phyloP scores from a whole-genome alignment of 2,113 vertebrate species.

The Ploceus nigricollis region DNA sequence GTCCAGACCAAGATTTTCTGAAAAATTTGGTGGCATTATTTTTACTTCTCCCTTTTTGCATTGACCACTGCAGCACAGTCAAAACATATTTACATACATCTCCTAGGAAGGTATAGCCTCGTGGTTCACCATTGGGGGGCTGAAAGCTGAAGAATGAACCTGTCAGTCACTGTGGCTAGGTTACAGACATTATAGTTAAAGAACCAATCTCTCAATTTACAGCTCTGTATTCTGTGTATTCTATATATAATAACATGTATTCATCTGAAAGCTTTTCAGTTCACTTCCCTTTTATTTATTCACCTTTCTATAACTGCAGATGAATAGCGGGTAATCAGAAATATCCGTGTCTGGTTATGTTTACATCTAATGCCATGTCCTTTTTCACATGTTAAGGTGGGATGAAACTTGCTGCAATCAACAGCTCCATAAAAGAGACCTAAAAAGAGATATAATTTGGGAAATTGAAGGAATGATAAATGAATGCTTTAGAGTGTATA shows the following conservation, averaged over 20 bases:
- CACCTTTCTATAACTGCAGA: neutral
- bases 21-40: neutral
- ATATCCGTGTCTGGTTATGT: neutral
- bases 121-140: neutral
- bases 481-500: neutral
- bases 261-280: neutral
- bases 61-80: neutral
- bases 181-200: rapidly evolving
- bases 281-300: neutral
- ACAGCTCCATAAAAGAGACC: neutral
- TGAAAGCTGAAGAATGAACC: neutral
- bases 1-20: slow-evolving; percentile 10
- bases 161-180: neutral
- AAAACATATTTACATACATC: neutral
- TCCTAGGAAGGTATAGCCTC: neutral
- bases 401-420: neutral
- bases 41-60: neutral
- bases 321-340: neutral
- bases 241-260: neutral
- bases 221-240: neutral
- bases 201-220: neutral
- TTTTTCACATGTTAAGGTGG: neutral
- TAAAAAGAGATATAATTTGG: neutral
- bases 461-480: neutral
- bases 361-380: neutral